Percentiles rank a stretch among this genome's conserved stretches.
Conservation (phyloP, 2,797 vertebrate genomes). For the Phoebastria nigripes region DNA sequence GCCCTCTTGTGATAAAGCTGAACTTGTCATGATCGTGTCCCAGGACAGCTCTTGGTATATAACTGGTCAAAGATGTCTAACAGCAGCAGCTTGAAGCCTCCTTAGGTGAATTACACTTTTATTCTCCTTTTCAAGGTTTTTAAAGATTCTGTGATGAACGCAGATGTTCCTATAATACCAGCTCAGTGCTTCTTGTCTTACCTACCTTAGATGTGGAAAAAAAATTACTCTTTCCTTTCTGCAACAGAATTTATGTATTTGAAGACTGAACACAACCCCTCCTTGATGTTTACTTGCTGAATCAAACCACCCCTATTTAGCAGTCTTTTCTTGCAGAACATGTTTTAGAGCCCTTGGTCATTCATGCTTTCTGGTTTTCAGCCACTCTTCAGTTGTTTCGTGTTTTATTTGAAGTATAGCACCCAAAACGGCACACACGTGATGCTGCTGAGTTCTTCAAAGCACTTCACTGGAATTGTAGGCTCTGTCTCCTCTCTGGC, state of each 20-base stretch:
- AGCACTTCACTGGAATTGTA: not conserved
- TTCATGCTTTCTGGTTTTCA: not conserved
- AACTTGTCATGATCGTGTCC: fast-evolving
- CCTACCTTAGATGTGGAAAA: not conserved
- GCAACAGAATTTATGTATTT: not conserved
- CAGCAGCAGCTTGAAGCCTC: not conserved
- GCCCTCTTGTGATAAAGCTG: not conserved
- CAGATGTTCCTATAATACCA: not conserved
- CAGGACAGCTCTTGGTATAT: fast-evolving
- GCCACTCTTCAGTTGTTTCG: not conserved
- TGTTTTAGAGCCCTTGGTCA: fast-evolving
- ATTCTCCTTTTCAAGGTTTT: not conserved
- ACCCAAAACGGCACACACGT: fast-evolving
- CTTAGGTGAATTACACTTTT: not conserved
- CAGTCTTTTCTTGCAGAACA: not conserved
- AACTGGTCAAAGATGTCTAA: not conserved
- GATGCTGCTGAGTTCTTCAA: not conserved
- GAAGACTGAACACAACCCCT: not conserved
- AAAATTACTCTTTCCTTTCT: not conserved
- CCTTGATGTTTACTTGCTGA: not conserved
- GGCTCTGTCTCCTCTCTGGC: not conserved
- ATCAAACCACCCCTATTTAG: fast-evolving
- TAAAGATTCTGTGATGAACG: too few relatives aligned
- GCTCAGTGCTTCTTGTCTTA: not conserved
- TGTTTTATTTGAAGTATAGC: not conserved